These are phyloP conservation scores for Prochilodus magdalenae DNA, from an alignment of 2,113 vertebrate genomes.

Conservation along the genomic window DNA sequence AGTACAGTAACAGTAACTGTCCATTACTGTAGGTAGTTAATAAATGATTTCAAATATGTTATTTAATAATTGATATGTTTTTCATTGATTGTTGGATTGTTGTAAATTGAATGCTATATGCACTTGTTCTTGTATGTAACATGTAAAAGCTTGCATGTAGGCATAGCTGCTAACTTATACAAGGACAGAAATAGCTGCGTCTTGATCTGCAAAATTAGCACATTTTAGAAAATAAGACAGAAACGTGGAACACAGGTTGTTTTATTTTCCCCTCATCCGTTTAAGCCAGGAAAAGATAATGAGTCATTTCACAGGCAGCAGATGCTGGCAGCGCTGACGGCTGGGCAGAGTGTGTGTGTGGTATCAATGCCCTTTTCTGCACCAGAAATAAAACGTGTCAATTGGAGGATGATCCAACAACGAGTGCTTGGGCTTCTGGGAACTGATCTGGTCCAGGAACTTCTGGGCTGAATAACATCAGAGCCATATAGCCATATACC, in stretches of 20 bases:
- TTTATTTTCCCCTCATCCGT: slow-evolving; percentile 19
- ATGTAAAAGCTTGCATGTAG: background rate
- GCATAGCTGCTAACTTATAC: background rate
- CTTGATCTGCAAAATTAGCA: background rate
- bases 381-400: slow-evolving; percentile 6
- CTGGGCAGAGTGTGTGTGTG: slow-evolving; percentile 5
- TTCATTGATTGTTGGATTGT: background rate
- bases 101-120: no score
- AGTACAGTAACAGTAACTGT: no score
- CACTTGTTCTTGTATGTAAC: background rate
- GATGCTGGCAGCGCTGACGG: background rate
- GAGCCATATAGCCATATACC: background rate
- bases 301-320: slow-evolving; percentile 28
- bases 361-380: background rate
- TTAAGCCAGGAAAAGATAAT: slow-evolving; percentile 23
- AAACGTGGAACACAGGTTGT: background rate
- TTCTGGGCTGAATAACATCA: background rate
- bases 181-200: background rate
- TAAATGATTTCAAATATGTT: no score
- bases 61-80: no score
- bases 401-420: background rate
- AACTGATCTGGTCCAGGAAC: background rate
- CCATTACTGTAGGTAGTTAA: no score
- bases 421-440: background rate
- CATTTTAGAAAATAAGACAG: slow-evolving; percentile 25